Base-by-base conservation (phyloP, 1,140 invertebrate genomes). In the Fopius arisanus region DNA sequence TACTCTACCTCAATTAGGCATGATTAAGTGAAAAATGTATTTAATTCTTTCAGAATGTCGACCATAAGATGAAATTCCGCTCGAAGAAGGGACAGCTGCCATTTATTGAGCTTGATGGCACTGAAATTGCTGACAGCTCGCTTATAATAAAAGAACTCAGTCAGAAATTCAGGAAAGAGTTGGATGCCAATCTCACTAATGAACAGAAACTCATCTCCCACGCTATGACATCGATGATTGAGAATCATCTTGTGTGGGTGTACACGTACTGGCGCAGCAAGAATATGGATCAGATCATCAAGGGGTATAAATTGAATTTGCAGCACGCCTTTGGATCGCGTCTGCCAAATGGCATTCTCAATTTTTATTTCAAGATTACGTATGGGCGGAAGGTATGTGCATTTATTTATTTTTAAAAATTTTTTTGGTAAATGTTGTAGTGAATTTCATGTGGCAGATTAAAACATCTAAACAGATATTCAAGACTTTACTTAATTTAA, bases 201-300 rank as follows among this genome's bases (percentile, higher is more conserved):
- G 95, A 96, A 80, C 96, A 98, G 84, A 93, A 93, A 75, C 95
- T 94, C 79, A 91, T 96, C 9, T 92, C 95, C 7, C 95, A 97
- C 87, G 96, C 96, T n/a, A 96, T 96, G 89, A 95, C 96, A 81
- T 95, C 94, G 26, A 97, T 98, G 96, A 92, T 97, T 78, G 96
- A 98, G 87, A 97, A 97, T 83, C 96, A 97, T 86, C 91, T 97
- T 9, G 92, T 94, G 51, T 97, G 95, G 95, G 94, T 96, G 76
- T 91, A 96, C 51, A 90, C 93, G 81, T 96, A 93, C 88, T 97
- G 95, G 95, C 93, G 95, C 80, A 92, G 94, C 78, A 96, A 96
- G 90, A 94, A 94, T 82, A 92, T 95, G 3, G 94, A 96, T 78
- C 91, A 91, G 78, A 92, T 96, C 69, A 90, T 96, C 80, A 95